Evolutionary conservation across 2,888 invertebrate genomes (phyloP), one percentile per base, ranked within the genome.

Genomic region (Ormyrus thymus): DNA sequence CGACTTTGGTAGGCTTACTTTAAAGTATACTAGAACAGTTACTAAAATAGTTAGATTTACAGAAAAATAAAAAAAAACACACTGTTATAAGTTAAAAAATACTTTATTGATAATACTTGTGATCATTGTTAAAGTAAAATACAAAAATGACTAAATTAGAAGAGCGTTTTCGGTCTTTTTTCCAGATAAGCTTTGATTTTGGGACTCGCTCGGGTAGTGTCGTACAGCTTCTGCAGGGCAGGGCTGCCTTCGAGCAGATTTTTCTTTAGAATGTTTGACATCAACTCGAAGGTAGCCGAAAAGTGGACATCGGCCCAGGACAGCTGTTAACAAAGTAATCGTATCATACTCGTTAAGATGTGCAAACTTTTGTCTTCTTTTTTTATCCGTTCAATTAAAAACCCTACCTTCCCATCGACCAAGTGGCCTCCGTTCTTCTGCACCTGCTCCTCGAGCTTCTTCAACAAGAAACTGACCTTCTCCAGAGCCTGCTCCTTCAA

Each of bases 301-400:
- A 90, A 90, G 11, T 89, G 55, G 68, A 92, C 86, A 79, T 92
- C 92, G 0, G 86, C 90, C 91, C 91, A 92, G 0, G 91, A 90
- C n/a, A 91, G 79, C 91, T 91, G 86, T 8, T 85, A 87, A 78
- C 13, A 76, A 70, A 56, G 2, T 43, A 43, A 15, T 13, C 1
- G n/a, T n/a, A n/a, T 45, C 10, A 48, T 29, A 1, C 29, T 46
- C 45, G 45, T 46, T 58, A 59, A 56, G 9, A 29, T 29, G 1
- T 29, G n/a, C n/a, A n/a, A n/a, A n/a, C n/a, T n/a, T n/a, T n/a
- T n/a, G n/a, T n/a, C n/a, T n/a, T n/a, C n/a, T n/a, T n/a, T n/a
- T n/a, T n/a, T n/a, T n/a, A n/a, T n/a, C n/a, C n/a, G n/a, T 15
- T 3, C n/a, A 6, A 59, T 48, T 11, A 50, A 6, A 70, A 48